Conservation (phyloP, 2,888 invertebrate species). For the Gnatocerus cornutus region DNA sequence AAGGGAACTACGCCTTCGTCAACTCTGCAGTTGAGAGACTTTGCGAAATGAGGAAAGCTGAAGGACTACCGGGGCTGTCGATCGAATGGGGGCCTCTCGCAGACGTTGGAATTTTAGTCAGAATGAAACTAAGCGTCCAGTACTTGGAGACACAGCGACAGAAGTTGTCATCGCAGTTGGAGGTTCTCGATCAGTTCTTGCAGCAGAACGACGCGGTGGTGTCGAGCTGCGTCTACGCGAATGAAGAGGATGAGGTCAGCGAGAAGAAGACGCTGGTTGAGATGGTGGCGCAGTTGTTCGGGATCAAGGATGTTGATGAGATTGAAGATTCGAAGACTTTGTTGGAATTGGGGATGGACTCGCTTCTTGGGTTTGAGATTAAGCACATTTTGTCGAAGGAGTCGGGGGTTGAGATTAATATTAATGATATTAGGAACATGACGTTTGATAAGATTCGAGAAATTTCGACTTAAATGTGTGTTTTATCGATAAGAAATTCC, state of each 20-base stretch:
- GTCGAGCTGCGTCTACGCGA: slow-evolving; percentile 29
- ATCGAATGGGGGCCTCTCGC: slow-evolving; percentile 42
- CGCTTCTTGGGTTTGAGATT: slow-evolving; percentile 40
- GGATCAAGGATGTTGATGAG: slow-evolving; percentile 30
- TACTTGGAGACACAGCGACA: slow-evolving; percentile 28
- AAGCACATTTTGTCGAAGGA: slow-evolving; percentile 37
- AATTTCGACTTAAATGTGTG: slow-evolving; percentile 5
- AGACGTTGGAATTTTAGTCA: slow-evolving; percentile 41
- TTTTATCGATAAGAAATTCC: background rate
- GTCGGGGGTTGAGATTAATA: slow-evolving; percentile 18
- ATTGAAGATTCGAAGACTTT: slow-evolving; percentile 36
- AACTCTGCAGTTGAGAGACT: slow-evolving; percentile 42
- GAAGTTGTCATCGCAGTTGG: slow-evolving; percentile 18
- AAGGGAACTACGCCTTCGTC: slow-evolving; percentile 39
- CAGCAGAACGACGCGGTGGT: slow-evolving; percentile 28
- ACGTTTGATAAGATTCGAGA: slow-evolving; percentile 26
- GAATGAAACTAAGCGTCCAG: slow-evolving; percentile 31
- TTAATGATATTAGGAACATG: slow-evolving; percentile 31
- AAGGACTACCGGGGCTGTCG: slow-evolving; percentile 22
- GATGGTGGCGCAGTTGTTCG: slow-evolving; percentile 26
- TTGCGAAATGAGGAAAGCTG: slow-evolving; percentile 36
- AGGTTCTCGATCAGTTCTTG: slow-evolving; percentile 34
- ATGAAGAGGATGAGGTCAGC: slow-evolving; percentile 23
- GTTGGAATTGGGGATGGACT: slow-evolving; percentile 40
- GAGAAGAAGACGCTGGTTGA: slow-evolving; percentile 31